A percentile compares a stretch with the other conserved stretches of the same genome.
These are phyloP conservation scores for Drosophila antonietae DNA, from an alignment of 2,888 invertebrate genomes.

Conservation along the genomic window DNA sequence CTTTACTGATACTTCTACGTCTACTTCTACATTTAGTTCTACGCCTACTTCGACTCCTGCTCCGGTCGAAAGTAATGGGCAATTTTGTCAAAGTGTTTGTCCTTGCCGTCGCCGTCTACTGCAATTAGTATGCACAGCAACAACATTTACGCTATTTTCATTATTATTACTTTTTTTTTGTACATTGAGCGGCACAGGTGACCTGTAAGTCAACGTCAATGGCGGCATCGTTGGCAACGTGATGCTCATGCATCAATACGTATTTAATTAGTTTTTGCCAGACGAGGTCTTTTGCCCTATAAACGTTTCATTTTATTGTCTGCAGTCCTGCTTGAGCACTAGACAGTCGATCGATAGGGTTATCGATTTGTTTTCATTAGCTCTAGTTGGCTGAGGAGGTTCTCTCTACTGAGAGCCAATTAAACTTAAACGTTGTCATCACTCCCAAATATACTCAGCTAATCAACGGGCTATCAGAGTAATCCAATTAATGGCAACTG, in stretches of 20 bases:
- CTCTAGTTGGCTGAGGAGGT: background rate
- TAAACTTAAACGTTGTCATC: background rate
- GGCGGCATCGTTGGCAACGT: conserved; percentile 41
- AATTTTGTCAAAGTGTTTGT: conserved; percentile 44
- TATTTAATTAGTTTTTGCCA: conserved; percentile 65
- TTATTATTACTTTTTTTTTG: conserved; percentile 57
- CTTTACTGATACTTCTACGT: background rate
- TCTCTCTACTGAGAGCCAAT: background rate
- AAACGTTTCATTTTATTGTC: conserved; percentile 22
- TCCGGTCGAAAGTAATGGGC: conserved; percentile 19
- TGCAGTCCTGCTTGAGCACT: background rate
- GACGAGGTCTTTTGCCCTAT: background rate
- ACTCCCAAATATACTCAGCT: background rate
- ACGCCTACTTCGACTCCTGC: conserved; percentile 1
- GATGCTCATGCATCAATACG: conserved; percentile 58
- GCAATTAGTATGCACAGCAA: conserved; percentile 74
- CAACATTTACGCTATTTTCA: conserved; percentile 64
- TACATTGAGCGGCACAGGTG: conserved; percentile 64
- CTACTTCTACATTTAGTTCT: background rate
- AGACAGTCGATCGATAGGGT: conserved; percentile 13
- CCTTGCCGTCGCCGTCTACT: conserved; percentile 49
- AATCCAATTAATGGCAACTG: background rate
- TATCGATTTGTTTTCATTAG: background rate
- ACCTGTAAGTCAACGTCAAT: conserved; percentile 48
- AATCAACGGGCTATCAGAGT: background rate